A percentile compares a stretch with the other conserved stretches of the same genome.
phyloP scores from a whole-genome alignment of 2,113 vertebrate species.

The Tricholaema leucomelas region DNA sequence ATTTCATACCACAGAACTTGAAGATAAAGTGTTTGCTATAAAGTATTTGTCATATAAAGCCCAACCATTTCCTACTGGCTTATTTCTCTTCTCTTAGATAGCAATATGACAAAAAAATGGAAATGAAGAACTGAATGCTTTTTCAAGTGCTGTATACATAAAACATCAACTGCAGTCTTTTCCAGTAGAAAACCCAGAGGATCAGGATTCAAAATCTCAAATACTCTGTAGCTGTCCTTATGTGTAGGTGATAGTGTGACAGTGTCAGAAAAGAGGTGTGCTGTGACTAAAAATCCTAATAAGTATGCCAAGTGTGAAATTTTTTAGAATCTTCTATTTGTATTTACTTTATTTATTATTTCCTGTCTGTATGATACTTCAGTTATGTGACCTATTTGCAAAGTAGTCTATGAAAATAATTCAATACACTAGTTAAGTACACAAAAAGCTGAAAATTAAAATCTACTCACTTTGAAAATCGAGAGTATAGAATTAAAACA shows the following conservation, averaged over 20 bases:
- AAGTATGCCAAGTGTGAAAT: not conserved
- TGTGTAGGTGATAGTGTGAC: not conserved
- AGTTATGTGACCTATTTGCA: not conserved
- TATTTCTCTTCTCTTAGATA: conserved; percentile 15
- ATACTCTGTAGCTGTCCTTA: not conserved
- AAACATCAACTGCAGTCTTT: conserved; percentile 15
- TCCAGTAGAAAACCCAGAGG: not conserved
- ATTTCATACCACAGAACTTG: not conserved
- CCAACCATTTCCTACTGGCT: not conserved
- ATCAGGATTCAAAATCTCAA: not conserved
- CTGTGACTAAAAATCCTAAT: not conserved
- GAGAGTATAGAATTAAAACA: not conserved
- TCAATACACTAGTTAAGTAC: not conserved
- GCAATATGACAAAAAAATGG: not conserved
- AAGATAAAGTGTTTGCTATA: not conserved
- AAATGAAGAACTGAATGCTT: conserved; percentile 2
- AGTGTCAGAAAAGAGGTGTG: not conserved
- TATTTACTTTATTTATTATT: not conserved
- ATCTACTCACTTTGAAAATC: not conserved
- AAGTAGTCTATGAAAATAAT: not conserved
- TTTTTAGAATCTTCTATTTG: not conserved
- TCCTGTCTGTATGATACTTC: not conserved
- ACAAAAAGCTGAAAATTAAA: conserved; percentile 1
- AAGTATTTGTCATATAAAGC: conserved; percentile 7
- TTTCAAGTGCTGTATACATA: conserved; percentile 5